Evolutionary conservation across 2,888 invertebrate genomes (phyloP).

Genomic region (Lissonota sp.): DNA sequence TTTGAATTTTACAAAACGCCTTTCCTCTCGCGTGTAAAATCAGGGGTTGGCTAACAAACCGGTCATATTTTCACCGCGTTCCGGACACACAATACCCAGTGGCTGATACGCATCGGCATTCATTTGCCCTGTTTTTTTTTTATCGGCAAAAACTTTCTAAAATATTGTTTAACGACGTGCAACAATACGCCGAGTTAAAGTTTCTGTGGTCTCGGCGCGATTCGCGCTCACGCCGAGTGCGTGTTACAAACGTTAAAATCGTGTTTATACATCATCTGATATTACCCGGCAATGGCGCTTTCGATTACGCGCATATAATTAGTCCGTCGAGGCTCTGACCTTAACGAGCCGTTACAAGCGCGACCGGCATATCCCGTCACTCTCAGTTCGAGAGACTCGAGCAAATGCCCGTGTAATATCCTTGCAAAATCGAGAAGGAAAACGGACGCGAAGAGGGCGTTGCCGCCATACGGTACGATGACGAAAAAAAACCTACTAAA

Average conservation of each 20-base stretch:
- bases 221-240: slow-evolving; percentile 12
- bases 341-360: slow-evolving; percentile 69
- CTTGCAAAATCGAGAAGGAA: slow-evolving; percentile 47
- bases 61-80: background rate
- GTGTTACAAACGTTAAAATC: background rate
- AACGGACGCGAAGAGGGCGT: slow-evolving; percentile 34
- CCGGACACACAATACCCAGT: slow-evolving; percentile 20
- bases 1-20: no score
- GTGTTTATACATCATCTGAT: slow-evolving; percentile 7
- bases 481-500: background rate
- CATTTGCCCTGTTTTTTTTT: background rate
- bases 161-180: slow-evolving; percentile 58
- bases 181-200: slow-evolving; percentile 36
- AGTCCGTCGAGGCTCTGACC: slow-evolving; percentile 62
- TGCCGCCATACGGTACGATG: background rate
- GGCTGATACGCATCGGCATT: slow-evolving; percentile 50
- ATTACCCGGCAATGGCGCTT: slow-evolving; percentile 54
- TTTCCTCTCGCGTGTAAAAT: no score
- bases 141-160: slow-evolving; percentile 52
- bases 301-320: slow-evolving; percentile 65
- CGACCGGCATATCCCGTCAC: slow-evolving; percentile 64
- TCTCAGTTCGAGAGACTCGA: slow-evolving; percentile 40
- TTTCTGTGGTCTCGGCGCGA: slow-evolving; percentile 16
- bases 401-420: slow-evolving; percentile 31
- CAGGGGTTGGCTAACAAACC: no score